phyloP scores from a whole-genome alignment of 2,797 vertebrate genomes.

The Sebastes alutus region DNA sequence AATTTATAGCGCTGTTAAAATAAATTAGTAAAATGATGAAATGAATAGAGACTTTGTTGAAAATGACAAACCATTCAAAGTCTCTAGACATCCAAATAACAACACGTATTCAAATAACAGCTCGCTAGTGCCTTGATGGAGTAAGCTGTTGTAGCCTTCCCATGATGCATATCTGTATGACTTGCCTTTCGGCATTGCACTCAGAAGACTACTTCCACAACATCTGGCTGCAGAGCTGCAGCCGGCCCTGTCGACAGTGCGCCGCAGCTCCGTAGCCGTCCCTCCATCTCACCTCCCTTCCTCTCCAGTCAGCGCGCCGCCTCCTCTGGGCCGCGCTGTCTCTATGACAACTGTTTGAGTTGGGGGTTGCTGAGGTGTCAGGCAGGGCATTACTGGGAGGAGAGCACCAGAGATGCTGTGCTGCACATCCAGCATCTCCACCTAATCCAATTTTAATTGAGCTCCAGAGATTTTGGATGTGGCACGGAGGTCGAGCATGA shows the following conservation, averaged over 20 bases:
- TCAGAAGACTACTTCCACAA: constrained; percentile 54
- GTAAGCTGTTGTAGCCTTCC: constrained; percentile 46
- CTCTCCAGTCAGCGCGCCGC: constrained; percentile 71
- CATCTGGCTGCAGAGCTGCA: constrained; percentile 65
- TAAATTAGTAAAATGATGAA: not conserved
- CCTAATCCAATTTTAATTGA: constrained; percentile 99
- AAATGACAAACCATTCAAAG: constrained; percentile 19
- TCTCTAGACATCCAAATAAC: constrained; percentile 15
- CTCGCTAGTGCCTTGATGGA: constrained; percentile 12
- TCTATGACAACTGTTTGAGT: constrained; percentile 98
- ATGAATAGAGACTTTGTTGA: not conserved
- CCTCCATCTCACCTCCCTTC: constrained; percentile 59
- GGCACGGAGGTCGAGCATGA: constrained; percentile 91
- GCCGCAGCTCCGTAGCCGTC: constrained; percentile 40
- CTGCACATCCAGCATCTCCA: constrained; percentile 92
- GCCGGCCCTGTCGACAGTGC: constrained; percentile 50
- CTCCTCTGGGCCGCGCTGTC: constrained; percentile 85
- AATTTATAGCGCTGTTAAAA: not conserved
- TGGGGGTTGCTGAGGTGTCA: constrained; percentile 94
- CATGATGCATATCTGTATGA: constrained; percentile 52
- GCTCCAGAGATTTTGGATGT: constrained; percentile 98
- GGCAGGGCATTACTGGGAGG: constrained; percentile 90
- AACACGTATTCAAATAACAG: constrained; percentile 24
- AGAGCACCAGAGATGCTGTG: constrained; percentile 85
- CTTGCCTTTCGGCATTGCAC: constrained; percentile 40